These are phyloP conservation scores for Syngnathus floridae DNA, from an alignment of 2,113 vertebrate genomes.

Conservation along the genomic window DNA sequence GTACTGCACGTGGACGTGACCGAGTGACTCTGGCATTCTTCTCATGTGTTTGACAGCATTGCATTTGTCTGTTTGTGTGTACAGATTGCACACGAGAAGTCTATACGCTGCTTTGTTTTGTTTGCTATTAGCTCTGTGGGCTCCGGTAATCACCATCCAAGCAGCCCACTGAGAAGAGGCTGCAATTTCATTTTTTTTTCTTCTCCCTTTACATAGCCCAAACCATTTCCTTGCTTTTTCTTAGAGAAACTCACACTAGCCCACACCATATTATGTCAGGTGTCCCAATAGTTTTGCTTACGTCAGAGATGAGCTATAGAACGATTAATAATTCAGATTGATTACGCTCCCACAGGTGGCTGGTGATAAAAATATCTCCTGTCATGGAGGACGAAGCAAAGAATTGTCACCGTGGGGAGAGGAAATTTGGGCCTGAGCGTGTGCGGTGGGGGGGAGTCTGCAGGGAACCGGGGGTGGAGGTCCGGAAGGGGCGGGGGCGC, in stretches of 20 bases:
- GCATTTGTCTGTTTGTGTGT: not conserved
- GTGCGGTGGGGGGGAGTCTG: conserved; percentile 1
- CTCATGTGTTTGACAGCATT: not conserved
- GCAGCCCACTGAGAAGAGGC: conserved; percentile 32
- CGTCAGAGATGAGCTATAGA: conserved; percentile 11
- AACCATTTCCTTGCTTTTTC: not conserved
- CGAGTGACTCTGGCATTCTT: conserved; percentile 3
- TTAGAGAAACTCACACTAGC: not conserved
- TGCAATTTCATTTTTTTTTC: conserved; percentile 20
- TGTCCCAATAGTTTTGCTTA: not conserved
- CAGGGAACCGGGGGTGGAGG: not conserved
- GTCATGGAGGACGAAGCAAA: not conserved
- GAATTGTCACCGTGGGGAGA: conserved; percentile 3
- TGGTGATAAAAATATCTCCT: conserved; percentile 57
- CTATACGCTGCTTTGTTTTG: not conserved
- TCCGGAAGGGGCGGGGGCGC: conserved; percentile 1
- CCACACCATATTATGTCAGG: not conserved
- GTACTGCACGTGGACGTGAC: not conserved
- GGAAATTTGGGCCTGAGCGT: conserved; percentile 10
- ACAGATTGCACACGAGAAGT: not conserved
- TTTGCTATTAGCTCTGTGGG: conserved; percentile 37
- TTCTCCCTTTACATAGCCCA: not conserved
- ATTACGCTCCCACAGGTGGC: conserved; percentile 58
- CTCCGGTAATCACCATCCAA: conserved; percentile 51
- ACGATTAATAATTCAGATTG: conserved; percentile 61